Percentiles rank a stretch among this genome's conserved stretches.
Evolutionary conservation across 2,888 invertebrate genomes (phyloP).

Genomic region (Tipula confusa): DNA sequence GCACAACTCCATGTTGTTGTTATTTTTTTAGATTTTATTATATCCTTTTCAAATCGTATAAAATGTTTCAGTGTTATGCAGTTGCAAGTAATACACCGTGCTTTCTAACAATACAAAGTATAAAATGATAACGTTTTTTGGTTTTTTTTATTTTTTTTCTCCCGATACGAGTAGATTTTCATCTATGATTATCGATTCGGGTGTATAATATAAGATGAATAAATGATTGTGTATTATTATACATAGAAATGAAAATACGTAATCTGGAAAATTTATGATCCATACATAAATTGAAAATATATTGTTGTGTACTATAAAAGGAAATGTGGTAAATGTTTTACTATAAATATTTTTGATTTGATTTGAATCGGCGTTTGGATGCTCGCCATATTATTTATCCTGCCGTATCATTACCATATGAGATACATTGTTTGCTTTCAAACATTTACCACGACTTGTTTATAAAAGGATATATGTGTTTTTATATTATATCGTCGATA

Average conservation of each 20-base stretch:
- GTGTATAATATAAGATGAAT: background rate
- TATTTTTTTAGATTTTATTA: background rate
- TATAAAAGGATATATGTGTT: background rate
- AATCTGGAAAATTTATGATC: slow-evolving; percentile 1
- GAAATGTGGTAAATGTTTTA: background rate
- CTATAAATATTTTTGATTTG: background rate
- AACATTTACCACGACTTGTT: background rate
- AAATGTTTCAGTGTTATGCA: background rate
- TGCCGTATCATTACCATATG: background rate
- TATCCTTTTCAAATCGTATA: background rate
- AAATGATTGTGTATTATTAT: background rate
- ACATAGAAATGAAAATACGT: background rate
- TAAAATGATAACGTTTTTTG: background rate
- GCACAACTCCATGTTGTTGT: too few species aligned
- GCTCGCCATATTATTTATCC: background rate
- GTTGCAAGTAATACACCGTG: background rate
- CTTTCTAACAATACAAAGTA: background rate
- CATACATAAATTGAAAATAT: background rate
- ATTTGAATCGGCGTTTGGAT: background rate
- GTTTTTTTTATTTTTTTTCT: too few species aligned
- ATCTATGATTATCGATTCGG: background rate
- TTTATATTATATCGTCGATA: background rate
- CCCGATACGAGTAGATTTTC: background rate
- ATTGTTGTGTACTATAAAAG: background rate
- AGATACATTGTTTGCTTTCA: background rate